Conservation (phyloP, 2,113 vertebrate genomes). For the Chrysemys picta region DNA sequence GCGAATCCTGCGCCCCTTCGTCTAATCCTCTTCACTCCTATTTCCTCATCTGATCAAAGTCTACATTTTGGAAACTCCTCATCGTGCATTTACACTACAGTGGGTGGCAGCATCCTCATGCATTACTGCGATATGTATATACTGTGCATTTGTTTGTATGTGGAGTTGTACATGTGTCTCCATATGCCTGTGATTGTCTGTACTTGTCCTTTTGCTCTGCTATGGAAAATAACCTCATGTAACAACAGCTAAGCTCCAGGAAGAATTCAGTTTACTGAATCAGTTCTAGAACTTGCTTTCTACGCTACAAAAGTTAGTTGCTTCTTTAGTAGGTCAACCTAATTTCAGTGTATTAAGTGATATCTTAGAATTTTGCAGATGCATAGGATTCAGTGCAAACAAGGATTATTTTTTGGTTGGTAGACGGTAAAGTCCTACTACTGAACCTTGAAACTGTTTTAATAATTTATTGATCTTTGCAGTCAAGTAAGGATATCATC, state of each 20-base stretch:
- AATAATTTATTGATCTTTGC: background rate
- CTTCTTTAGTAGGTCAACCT: background rate
- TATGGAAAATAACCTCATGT: background rate
- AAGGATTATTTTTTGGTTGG: background rate
- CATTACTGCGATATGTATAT: fast-evolving
- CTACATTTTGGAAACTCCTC: background rate
- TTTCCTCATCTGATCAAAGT: background rate
- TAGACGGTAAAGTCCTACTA: fast-evolving
- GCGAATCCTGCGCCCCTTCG: background rate
- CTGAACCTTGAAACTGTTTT: background rate
- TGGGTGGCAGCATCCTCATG: fast-evolving
- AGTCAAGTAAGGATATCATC: fast-evolving
- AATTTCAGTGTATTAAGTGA: background rate
- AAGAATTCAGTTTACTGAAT: fast-evolving
- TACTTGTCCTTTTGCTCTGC: background rate
- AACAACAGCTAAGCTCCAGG: background rate
- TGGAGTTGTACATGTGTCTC: background rate
- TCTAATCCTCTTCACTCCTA: background rate
- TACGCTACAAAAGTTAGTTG: fast-evolving
- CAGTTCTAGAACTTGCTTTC: background rate
- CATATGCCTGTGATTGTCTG: background rate
- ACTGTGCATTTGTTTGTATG: fast-evolving
- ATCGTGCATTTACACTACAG: background rate
- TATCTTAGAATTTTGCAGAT: background rate
- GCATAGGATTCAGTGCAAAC: fast-evolving